Percentiles rank a stretch among this genome's conserved stretches.
Conservation (phyloP, 2,888 invertebrate species). For the Aphrophora alni region DNA sequence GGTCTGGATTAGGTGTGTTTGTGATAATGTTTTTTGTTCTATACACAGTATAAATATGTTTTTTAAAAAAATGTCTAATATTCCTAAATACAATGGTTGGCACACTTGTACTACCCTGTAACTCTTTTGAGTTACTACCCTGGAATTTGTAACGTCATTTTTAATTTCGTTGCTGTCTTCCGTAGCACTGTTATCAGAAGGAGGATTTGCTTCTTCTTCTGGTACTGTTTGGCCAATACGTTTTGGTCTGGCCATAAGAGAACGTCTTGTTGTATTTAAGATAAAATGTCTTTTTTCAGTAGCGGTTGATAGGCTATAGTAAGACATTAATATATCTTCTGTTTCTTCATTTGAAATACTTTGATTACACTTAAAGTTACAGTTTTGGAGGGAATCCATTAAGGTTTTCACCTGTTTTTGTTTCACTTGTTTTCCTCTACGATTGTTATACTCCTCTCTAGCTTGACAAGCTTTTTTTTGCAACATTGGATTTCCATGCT, state of each 20-base stretch:
- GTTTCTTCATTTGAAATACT: not conserved
- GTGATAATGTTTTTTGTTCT: conserved; percentile 8
- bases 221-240: not conserved
- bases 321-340: conserved; percentile 6
- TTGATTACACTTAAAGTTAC: not conserved
- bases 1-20: conserved; percentile 1
- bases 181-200: not conserved
- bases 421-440: too few species aligned
- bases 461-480: too few species aligned
- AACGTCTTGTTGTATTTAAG: not conserved
- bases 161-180: not conserved
- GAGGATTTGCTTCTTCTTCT: not conserved
- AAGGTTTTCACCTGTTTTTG: not conserved
- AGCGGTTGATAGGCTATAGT: not conserved
- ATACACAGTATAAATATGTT: not conserved
- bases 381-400: not conserved
- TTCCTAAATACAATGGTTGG: conserved; percentile 5
- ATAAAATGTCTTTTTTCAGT: not conserved
- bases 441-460: too few species aligned
- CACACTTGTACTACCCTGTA: not conserved
- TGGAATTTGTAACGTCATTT: not conserved
- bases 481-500: too few species aligned
- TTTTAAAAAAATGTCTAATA: not conserved
- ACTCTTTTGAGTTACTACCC: not conserved
- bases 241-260: not conserved